Conservation (phyloP, 2,888 invertebrate genomes). For the Lithophane leautieri region DNA sequence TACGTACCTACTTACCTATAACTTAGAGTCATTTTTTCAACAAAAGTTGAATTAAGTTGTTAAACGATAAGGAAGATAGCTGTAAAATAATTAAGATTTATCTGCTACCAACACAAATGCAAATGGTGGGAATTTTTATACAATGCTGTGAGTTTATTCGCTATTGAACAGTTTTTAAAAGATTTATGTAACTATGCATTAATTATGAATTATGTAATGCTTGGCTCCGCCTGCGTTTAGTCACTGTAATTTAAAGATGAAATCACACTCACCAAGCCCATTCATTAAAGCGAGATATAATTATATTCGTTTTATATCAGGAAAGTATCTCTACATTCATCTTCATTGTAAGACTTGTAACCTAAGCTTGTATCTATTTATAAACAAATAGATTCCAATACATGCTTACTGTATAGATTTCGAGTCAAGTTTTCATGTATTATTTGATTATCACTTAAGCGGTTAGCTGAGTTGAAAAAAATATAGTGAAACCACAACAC, state of each 20-base stretch:
- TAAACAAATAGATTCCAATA: background rate
- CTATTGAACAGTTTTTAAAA: conserved; percentile 56
- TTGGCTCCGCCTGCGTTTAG: conserved; percentile 64
- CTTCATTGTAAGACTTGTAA: conserved; percentile 21
- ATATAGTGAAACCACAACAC: background rate
- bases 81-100: conserved; percentile 64
- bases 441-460: background rate
- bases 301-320: conserved; percentile 35
- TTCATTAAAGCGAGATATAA: conserved; percentile 43
- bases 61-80: conserved; percentile 57
- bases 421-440: background rate
- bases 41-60: conserved; percentile 62
- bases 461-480: background rate
- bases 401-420: background rate
- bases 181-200: conserved; percentile 57
- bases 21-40: conserved; percentile 17
- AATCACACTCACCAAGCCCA: conserved; percentile 44
- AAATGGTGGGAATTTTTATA: conserved; percentile 64
- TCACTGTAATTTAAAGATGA: conserved; percentile 56
- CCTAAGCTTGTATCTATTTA: background rate
- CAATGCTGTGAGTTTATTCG: conserved; percentile 62
- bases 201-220: conserved; percentile 59
- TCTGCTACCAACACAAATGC: conserved; percentile 51
- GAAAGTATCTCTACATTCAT: conserved; percentile 38
- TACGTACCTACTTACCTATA: background rate